These are phyloP conservation scores for Noctua janthe DNA, from an alignment of 2,888 invertebrate genomes.

Conservation along the genomic window DNA sequence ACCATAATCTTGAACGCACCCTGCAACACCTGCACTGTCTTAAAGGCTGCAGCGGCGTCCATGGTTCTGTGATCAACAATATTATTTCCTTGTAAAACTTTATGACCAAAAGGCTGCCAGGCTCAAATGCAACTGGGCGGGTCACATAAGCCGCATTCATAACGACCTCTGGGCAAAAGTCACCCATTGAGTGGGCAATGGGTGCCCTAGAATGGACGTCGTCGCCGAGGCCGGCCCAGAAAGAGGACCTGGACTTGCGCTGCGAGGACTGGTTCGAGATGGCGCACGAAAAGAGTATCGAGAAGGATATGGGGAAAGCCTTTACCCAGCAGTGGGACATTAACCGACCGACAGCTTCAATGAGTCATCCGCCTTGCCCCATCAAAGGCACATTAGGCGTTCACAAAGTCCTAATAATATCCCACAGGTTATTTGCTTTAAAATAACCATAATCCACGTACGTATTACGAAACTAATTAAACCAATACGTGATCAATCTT, in stretches of 20 bases:
- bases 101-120: background rate
- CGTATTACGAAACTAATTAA: no score
- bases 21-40: slow-evolving; percentile 41
- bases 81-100: background rate
- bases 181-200: background rate
- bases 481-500: no score
- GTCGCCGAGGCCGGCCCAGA: background rate
- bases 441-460: no score
- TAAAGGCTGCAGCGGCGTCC: slow-evolving; percentile 45
- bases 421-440: no score
- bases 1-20: slow-evolving; percentile 46
- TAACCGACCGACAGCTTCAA: no score
- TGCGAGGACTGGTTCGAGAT: background rate
- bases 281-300: background rate
- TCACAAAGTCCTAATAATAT: no score
- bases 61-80: slow-evolving; percentile 30
- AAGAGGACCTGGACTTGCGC: background rate
- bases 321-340: no score
- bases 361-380: no score
- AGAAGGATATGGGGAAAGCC: background rate
- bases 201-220: background rate
- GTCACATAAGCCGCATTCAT: background rate
- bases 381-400: no score
- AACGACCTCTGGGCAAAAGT: background rate
- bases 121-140: background rate